Evolutionary conservation across 2,797 vertebrate genomes (phyloP), one percentile per base, ranked within the genome.

Genomic region (Notoglanidium macrostoma): DNA sequence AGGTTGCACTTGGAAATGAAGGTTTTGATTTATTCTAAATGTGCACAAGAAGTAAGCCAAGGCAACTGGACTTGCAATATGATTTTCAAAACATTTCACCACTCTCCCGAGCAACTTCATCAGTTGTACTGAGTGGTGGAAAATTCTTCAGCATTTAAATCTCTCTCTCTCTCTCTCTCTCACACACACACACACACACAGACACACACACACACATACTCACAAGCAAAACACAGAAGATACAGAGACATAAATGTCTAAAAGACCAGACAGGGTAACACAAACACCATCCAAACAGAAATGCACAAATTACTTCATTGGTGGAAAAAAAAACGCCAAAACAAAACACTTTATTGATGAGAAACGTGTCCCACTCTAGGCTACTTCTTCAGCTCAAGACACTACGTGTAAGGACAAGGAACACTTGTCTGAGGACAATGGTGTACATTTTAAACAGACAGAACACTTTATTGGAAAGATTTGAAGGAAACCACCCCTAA

Each of bases 21-120:
- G 21, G 32, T 26, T 80, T 61, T 80, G 23, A 80, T 80, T 80
- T 61, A 81, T 46, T 46, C 59, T 81, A 26, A 65, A 49, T 17
- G 59, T 49, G 59, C 23, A n/a, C 2, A 65, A 63, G 59, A 81
- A 65, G 55, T n/a, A 63, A 46, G 40, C 79, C 79, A 81, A 65
- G 21, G 59, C 59, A 65, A 46, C 59, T 46, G 55, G 79, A 81
- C 21, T 46, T 32, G 79, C 23, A 63, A 5, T 63, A 63, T 46
- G 23, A 46, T 46, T 46, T 59, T 79, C 32, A 23, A 59, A 59
- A 40, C 77, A 79, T 79, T 81, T 81, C 57, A 63, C 23, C 23
- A 61, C 55, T 61, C 57, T 3, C 57, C 23, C 79, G n/a, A 23
- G 55, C 2, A 55, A 61, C 77, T 40, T 61, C 29, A 57, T 32